Conservation (phyloP, 2,888 invertebrate species). For the Zootermopsis nevadensis region DNA sequence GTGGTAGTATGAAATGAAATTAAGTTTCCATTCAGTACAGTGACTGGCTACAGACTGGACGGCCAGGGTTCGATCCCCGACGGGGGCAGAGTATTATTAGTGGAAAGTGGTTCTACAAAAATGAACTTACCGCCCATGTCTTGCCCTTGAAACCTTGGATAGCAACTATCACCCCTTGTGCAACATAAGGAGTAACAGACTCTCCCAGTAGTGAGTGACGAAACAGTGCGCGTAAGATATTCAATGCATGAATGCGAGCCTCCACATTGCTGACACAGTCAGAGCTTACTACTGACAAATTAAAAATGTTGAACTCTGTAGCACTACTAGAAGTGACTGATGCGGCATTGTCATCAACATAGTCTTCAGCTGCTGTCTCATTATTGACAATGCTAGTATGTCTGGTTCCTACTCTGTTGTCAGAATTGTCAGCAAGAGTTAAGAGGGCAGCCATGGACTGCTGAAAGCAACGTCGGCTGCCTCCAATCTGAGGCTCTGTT, state of each 20-base stretch:
- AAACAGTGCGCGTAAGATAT: slow-evolving; percentile 85
- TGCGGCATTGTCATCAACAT: no score
- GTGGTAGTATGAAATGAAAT: no score
- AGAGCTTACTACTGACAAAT: no score
- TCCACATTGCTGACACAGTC: slow-evolving; percentile 59
- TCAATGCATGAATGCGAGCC: slow-evolving; percentile 82
- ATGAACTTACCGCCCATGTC: slow-evolving; percentile 78
- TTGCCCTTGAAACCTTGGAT: slow-evolving; percentile 78
- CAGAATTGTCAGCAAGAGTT: slow-evolving; percentile 58
- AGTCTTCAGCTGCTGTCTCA: no score
- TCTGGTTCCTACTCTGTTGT: not conserved
- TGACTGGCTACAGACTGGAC: no score
- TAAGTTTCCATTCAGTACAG: no score
- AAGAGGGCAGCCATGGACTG: slow-evolving; percentile 71
- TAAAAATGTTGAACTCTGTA: not conserved
- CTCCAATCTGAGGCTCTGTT: slow-evolving; percentile 75
- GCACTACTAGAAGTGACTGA: no score
- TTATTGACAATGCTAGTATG: not conserved
- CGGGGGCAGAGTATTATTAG: no score
- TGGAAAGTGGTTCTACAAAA: no score
- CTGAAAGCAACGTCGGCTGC: slow-evolving; percentile 69
- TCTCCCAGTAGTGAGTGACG: slow-evolving; percentile 82
- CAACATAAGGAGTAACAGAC: slow-evolving; percentile 74
- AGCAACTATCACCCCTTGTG: slow-evolving; percentile 76
- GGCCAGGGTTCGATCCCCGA: no score